Conservation (phyloP, 2,113 vertebrate species). For the Mesocricetus auratus region DNA sequence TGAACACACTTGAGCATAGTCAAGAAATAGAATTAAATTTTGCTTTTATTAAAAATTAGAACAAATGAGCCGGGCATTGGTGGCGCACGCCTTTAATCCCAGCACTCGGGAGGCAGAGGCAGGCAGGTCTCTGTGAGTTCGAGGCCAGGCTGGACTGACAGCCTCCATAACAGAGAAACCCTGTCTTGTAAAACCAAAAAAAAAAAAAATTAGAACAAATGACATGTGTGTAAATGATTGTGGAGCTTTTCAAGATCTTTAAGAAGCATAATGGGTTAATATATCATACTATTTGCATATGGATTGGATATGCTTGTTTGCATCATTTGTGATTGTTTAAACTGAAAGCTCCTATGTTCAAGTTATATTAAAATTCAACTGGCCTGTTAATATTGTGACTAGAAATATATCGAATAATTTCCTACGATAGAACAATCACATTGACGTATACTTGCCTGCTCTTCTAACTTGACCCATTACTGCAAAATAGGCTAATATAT, state of each 20-base stretch:
- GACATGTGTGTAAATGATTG: background rate
- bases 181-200: too few relatives aligned
- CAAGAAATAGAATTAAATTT: background rate
- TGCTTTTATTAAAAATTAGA: background rate
- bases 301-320: background rate
- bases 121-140: too few relatives aligned
- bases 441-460: background rate
- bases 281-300: background rate
- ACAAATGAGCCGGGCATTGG: too few relatives aligned
- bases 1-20: background rate
- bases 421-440: background rate
- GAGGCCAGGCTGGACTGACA: too few relatives aligned
- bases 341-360: background rate
- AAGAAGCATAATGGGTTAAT: background rate
- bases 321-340: background rate
- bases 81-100: too few relatives aligned
- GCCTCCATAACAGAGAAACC: too few relatives aligned
- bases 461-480: background rate
- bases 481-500: background rate
- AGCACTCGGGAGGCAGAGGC: too few relatives aligned
- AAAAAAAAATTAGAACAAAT: constrained; percentile 8
- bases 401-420: background rate
- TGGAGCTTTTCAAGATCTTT: background rate
- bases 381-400: background rate
- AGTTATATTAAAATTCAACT: background rate